Base-by-base conservation (phyloP, 2,797 vertebrate species). In the Vipera latastei region DNA sequence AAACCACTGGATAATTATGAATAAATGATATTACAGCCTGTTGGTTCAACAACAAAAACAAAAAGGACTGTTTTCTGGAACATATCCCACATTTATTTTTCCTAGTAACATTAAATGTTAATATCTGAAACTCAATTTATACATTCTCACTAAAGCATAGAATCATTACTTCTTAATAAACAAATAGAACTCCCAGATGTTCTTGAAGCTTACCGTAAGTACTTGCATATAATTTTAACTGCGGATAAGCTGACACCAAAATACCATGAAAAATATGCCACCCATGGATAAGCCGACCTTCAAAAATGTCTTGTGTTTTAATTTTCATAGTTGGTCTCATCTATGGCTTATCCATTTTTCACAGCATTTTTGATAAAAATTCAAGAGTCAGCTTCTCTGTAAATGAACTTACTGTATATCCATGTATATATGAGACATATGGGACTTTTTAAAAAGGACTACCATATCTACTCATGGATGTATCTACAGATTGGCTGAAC, bases 51-150 rank as follows among this genome's bases (percentile, higher is more conserved):
- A 53, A 11, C 48, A 48, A 53, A 51, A 53, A 53, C 51, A 91
- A 57, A 53, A 88, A 92, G 60, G 6, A 25, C 38, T 89, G 28
- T 57, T 78, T 92, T 92, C 73, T 86, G 89, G 89, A 92, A 85
- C 38, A 89, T 86, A 53, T 89, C 53, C 69, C 69, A 69, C 86
- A 91, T 38, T 92, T 73, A 91, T 91, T 92, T 94, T 89, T 73
- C 38, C 57, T 89, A 92, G 86, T 91, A 91, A 89, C 9, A 63
- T 28, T 94, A 89, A 92, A 91, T 92, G 32, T 61, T 78, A 92
- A 91, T 91, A 60, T 85, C 59, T 89, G 9, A 88, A 85, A 55
- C 51, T 89, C 90, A 57, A 91, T 94, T 51, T 92, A 28, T 20
- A 53, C 22, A 86, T 89, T 91, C 44, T 61, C 56, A 69, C 22